Base-by-base conservation (phyloP, 2,888 invertebrate species). In the Branchipolynoe longqiensis region DNA sequence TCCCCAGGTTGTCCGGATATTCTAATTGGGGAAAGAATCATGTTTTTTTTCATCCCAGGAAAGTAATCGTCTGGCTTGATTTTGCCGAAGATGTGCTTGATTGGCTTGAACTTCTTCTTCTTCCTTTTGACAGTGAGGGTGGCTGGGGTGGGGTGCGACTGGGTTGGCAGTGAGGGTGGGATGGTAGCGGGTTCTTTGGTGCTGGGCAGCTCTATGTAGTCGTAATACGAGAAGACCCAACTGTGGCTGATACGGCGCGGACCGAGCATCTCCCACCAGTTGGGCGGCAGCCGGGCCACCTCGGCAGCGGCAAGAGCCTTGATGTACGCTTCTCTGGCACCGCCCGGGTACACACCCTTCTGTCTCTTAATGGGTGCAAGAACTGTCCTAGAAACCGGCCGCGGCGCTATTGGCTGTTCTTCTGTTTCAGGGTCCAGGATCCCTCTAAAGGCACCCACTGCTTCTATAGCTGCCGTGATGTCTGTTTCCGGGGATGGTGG, bases 31-130 rank as follows among this genome's bases (percentile, higher is more conserved):
- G 78, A 8, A 25, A 78, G 78, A 28, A 78, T 28, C 54, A 48
- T 1, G 22, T 78, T 78, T 12, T 78, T 78, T 33, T 78, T 78
- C 78, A 78, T 78, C 1, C 78, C 78, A 0, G 78, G 78, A 31
- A 78, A 78, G 22, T 78, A 78, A 33, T 14, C n/a, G 31, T 78
- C 78, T 12, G 41, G 54, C 18, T 78, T 78, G 25, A 78, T 48
- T 25, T 78, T 78, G 0, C 78, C 78, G 48, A 78, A 78, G 54
- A 78, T 78, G 78, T 78, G 78, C 78, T 78, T 78, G 48, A 78
- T 78, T 1, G 78, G 28, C 25, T 78, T 78, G 31, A 78, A 78
- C 18, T 78, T 78, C 48, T 78, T 78, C 78, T 78, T 78, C 31
- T 25, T 41, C 48, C 48, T 78, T 25, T 78, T 78, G 48, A 48